Evolutionary conservation across 2,888 invertebrate genomes (phyloP), one percentile per base, ranked within the genome.

Genomic region (Netelia inedita): DNA sequence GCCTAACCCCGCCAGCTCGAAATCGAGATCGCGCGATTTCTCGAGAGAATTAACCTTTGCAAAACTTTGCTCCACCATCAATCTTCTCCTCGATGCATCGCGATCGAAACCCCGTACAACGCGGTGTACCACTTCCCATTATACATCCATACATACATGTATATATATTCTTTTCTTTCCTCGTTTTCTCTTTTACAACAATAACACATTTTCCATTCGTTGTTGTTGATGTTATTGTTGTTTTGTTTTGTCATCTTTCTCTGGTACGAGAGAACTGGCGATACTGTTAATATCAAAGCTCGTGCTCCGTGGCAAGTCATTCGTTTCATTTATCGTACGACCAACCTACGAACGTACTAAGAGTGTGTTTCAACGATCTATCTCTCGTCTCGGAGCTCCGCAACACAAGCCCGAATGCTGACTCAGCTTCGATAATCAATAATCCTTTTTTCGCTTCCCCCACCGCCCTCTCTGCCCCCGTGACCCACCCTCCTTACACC

Each of bases 351-450:
- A 21, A 23, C 46, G 53, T 53, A 46, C 16, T 63, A 46, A 68
- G 21, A 28, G 55, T 9, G 35, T 57, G 41, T 46, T 66, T 65
- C 16, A 72, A 65, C 41, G 43, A 79, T 59, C 59, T 35, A 43
- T 46, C 57, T 68, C 23, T 68, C 28, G 76, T 23, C 68, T 50
- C 46, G 57, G 19, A 41, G 55, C 59, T 43, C 57, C 55, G 19
- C 46, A 43, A 59, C 28, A 43, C 73, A 23, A 21, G 23, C 61
- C 11, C 35, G 28, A 53, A 79, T 79, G 69, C 78, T 75, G 69
- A 75, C 82, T 82, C 82, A 72, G 55, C 50, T n/a, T 71, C 55
- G 41, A 71, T 72, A 71, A 82, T 75, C 75, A 55, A 81, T 75
- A 43, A 73, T 73, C n/a, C 50, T 23, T 63, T 23, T 50, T 63